Evolutionary conservation across 2,113 vertebrate species (phyloP).

Genomic region (Cricetomys ansorgei): DNA sequence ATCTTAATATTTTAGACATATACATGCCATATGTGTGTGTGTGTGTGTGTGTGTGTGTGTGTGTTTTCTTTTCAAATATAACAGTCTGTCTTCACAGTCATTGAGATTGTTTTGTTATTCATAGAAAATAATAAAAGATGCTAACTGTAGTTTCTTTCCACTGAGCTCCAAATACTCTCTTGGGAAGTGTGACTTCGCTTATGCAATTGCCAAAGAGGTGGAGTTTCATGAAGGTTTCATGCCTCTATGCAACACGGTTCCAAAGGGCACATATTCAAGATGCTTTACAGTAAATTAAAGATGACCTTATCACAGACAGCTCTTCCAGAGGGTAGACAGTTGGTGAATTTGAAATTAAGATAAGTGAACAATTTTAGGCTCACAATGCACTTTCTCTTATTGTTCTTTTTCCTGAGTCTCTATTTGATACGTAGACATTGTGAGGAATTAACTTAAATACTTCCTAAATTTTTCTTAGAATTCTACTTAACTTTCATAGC

Average conservation of each 20-base stretch:
- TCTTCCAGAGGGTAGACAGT: slow-evolving; percentile 37
- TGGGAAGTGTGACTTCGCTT: not conserved
- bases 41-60: not conserved
- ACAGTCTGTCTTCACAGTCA: not conserved
- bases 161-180: slow-evolving; percentile 40
- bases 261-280: slow-evolving; percentile 64
- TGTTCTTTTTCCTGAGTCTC: not conserved
- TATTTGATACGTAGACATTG: not conserved
- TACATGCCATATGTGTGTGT: not conserved
- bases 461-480: not conserved
- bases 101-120: slow-evolving; percentile 6
- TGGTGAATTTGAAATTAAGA: slow-evolving; percentile 55
- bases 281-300: slow-evolving; percentile 73
- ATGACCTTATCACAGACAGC: slow-evolving; percentile 65
- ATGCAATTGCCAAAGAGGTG: not conserved
- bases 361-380: slow-evolving; percentile 60
- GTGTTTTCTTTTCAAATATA: not conserved
- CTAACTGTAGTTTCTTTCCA: slow-evolving; percentile 30
- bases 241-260: slow-evolving; percentile 12
- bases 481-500: not conserved
- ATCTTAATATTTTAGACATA: slow-evolving; percentile 6
- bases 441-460: not conserved
- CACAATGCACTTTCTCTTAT: slow-evolving; percentile 30
- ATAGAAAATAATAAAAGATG: not conserved
- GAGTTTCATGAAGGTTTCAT: slow-evolving; percentile 54